Evolutionary conservation across 2,888 invertebrate genomes (phyloP), one percentile per base, ranked within the genome.

Genomic region (Hypsopygia costalis): DNA sequence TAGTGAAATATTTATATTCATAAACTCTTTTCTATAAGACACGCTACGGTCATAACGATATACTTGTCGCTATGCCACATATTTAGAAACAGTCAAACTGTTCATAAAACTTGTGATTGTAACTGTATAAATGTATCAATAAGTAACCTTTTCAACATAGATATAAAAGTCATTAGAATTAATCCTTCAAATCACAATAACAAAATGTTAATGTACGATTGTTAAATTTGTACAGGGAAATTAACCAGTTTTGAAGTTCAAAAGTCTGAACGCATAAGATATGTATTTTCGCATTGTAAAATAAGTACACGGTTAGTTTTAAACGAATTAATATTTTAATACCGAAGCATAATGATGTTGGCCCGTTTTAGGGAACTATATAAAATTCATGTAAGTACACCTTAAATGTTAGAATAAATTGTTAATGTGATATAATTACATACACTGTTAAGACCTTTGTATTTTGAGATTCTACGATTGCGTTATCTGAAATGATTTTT

Each of bases 271-370:
- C 85, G 71, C 62, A 66, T 75, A 72, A 67, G 66, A 68, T 75
- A 77, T 83, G 86, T 87, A 86, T 87, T 88, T 87, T 87, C 85
- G 71, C 87, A 86, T 83, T 85, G 85, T 88, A 82, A 77, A 75
- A 71, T 82, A 80, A 65, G 64, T 81, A 86, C 88, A 87, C 86
- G 59, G 64, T 72, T 86, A 87, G 83, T 65, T 73, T 61, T 72
- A 74, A 81, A 81, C 67, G 76, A 83, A 83, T 77, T 74, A 77
- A 81, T 86, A 86, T 87, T 88, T 88, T 86, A 86, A 65, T 86
- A 87, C 77, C 67, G 75, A 52, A 78, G 65, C 80, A 74, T 82
- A 81, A 76, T 78, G 35, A 75, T 76, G 82, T 86, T 82, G 73
- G 68, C 73, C 81, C 78, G 61, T 68, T 62, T 75, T 69, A 69